Evolutionary conservation across 2,888 invertebrate species (phyloP), one percentile per base, ranked within the genome.

Genomic region (Itoplectis maculator): DNA sequence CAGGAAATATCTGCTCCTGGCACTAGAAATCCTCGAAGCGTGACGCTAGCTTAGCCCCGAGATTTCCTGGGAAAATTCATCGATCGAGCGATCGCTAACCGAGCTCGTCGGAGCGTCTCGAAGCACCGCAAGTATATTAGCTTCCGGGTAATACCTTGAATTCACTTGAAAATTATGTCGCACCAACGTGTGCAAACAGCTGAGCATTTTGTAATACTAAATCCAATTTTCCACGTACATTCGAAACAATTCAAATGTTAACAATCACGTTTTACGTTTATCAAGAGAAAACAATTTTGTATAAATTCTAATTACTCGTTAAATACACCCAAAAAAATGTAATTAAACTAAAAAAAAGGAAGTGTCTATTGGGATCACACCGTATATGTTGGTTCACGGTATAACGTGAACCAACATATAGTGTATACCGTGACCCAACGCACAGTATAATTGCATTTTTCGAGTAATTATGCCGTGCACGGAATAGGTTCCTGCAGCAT

Each of bases 61-160:
- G 63, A 75, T 82, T 79, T 45, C 49, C 49, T 75, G 79, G 51
- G 70, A 79, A 82, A 82, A 75, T 79, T 82, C 66, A 82, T 75
- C 20, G 70, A 79, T 70, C 59, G 75, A 66, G 61, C 56, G 73
- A 70, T 56, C 54, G 65, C 56, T 4, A 49, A 37, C 40, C 51
- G 79, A 51, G 61, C 45, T 82, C 75, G 66, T 66, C 70, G 51
- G 59, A 82, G 82, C 82, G 79, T 82, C 82, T 75, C 82, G 75
- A 79, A 82, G 75, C 75, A 82, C 79, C 82, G 75, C 82, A 72
- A 82, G 66, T 61, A 13, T 61, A 68, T 61, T 29, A 51, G 56
- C 69, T 78, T 78, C 78, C 81, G 65, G 78, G 77, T 40, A 69
- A 78, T 78, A 74, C 47, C 54, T 70, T 56, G 66, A 73, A 74